Evolutionary conservation across 2,113 vertebrate species (phyloP).

Genomic region (Oreochromis tanganicae): DNA sequence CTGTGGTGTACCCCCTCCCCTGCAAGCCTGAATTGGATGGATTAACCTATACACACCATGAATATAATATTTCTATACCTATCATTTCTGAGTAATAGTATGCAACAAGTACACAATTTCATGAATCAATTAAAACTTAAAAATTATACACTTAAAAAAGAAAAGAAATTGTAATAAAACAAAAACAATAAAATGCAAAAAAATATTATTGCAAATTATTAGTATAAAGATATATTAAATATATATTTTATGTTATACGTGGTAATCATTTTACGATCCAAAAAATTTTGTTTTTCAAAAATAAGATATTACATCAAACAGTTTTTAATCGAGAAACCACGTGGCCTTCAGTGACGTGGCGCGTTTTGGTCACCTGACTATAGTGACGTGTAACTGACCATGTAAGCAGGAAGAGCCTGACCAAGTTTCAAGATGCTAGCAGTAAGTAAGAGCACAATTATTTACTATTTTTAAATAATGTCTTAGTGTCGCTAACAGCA

Average conservation of each 20-base stretch:
- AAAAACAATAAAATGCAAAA: background rate
- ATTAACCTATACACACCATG: background rate
- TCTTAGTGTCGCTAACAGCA: background rate
- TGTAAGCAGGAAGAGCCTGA: slow-evolving; percentile 45
- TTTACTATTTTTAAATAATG: accelerated
- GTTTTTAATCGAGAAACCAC: background rate
- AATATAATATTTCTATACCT: background rate
- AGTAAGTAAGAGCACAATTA: slow-evolving; percentile 30
- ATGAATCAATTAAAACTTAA: background rate
- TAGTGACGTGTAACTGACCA: slow-evolving; percentile 41
- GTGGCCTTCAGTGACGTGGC: background rate
- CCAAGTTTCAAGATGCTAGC: slow-evolving; percentile 50
- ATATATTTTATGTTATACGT: background rate
- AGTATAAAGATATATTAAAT: background rate
- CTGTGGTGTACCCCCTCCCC: background rate
- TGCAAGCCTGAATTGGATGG: background rate
- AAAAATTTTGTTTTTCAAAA: background rate
- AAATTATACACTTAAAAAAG: background rate
- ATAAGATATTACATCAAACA: background rate
- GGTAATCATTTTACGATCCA: accelerated
- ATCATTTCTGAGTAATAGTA: background rate
- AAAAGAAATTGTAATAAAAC: background rate
- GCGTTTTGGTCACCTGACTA: background rate
- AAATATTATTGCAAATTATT: background rate
- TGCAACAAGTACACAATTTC: background rate